Evolutionary conservation across 2,113 vertebrate genomes (phyloP).

Genomic region (Ictidomys tridecemlineatus): DNA sequence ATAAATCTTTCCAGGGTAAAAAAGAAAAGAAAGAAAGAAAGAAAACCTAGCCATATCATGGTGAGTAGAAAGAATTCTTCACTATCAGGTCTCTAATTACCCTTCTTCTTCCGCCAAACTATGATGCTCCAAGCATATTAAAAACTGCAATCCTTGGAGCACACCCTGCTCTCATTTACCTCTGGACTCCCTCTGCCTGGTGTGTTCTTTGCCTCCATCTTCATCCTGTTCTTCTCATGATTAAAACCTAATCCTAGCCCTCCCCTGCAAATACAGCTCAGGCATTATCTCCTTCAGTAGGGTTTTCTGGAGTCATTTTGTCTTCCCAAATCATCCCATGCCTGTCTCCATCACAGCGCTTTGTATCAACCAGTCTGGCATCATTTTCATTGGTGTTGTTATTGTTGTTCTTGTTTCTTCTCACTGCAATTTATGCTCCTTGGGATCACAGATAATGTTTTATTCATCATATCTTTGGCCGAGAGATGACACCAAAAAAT

Average conservation of each 20-base stretch:
- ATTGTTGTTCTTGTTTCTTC: not conserved
- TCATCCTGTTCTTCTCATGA: not conserved
- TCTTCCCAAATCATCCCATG: not conserved
- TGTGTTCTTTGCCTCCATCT: not conserved
- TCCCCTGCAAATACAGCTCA: not conserved
- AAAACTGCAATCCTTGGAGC: not conserved
- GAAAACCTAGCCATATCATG: not conserved
- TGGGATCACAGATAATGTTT: not conserved
- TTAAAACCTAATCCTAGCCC: not conserved
- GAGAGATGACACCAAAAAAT: not conserved
- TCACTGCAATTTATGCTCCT: not conserved
- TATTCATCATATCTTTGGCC: not conserved
- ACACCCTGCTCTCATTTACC: not conserved
- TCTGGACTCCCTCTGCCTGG: not conserved
- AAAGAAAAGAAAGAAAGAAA: not conserved
- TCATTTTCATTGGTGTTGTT: not conserved
- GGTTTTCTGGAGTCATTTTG: constrained; percentile 7
- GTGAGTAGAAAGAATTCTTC: not conserved
- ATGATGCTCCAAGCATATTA: not conserved
- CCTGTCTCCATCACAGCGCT: not conserved
- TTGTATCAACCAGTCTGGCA: not conserved
- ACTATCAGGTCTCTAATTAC: not conserved
- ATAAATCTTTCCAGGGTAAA: not conserved
- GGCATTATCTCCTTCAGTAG: not conserved
- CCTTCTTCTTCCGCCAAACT: not conserved